A percentile compares a stretch with the other conserved stretches of the same genome.
phyloP scores from a whole-genome alignment of 2,113 vertebrate genomes.

The Cacatua alba region DNA sequence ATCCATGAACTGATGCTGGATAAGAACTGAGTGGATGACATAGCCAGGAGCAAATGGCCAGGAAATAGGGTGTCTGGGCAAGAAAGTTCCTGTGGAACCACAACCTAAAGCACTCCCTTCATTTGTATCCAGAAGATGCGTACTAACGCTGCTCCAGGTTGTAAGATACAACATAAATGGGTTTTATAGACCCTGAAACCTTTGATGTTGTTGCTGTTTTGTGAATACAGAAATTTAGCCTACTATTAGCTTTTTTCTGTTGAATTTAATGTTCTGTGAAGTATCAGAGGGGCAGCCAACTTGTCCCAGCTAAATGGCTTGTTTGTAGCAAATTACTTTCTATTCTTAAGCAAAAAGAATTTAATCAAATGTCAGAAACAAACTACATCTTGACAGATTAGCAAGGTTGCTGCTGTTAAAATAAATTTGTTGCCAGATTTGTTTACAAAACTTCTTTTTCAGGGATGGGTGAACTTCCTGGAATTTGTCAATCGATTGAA shows the following conservation, averaged over 20 bases:
- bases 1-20: not conserved
- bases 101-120: not conserved
- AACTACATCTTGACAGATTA: slow-evolving; percentile 45
- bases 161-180: not conserved
- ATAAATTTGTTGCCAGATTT: slow-evolving; percentile 64
- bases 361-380: slow-evolving; percentile 42
- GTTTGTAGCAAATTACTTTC: slow-evolving; percentile 36
- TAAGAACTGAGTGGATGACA: not conserved
- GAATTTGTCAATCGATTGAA: slow-evolving; percentile 51
- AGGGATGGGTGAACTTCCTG: slow-evolving; percentile 47
- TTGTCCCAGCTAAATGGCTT: slow-evolving; percentile 15
- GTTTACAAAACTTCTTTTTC: slow-evolving; percentile 60
- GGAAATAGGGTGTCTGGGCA: not conserved
- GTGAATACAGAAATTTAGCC: not conserved
- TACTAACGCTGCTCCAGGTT: not conserved
- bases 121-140: not conserved
- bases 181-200: not conserved
- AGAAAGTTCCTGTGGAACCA: not conserved
- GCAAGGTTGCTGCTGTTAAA: slow-evolving; percentile 33
- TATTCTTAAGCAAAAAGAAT: slow-evolving; percentile 29
- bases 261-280: slow-evolving; percentile 18
- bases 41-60: not conserved
- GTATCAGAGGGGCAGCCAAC: not conserved
- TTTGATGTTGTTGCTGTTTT: not conserved
- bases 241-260: not conserved